A percentile compares a stretch with the other conserved stretches of the same genome.
These are phyloP conservation scores for Acrocephalus scirpaceus DNA, from an alignment of 2,797 vertebrate species.

Conservation along the genomic window DNA sequence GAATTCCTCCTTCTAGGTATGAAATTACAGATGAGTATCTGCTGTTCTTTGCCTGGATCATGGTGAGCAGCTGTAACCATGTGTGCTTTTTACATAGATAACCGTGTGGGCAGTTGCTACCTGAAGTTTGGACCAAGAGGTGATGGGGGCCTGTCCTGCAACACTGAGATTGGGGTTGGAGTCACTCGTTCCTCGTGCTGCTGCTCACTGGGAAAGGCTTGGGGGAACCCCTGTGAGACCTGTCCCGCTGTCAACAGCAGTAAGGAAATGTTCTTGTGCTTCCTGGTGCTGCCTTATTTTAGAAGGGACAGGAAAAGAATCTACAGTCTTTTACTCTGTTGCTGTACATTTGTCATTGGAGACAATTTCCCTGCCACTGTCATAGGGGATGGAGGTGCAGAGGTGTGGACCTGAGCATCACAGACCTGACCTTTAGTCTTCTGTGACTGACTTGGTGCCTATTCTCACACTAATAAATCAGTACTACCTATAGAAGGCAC, in stretches of 20 bases:
- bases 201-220: conserved; percentile 83
- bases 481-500: background rate
- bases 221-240: conserved; percentile 85
- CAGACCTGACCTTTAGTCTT: background rate
- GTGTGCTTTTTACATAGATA: conserved; percentile 68
- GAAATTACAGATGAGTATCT: background rate
- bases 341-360: background rate
- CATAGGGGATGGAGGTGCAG: background rate
- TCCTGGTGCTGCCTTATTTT: background rate
- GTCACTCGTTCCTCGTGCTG: conserved; percentile 86
- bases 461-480: background rate
- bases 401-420: background rate
- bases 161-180: conserved; percentile 83
- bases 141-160: conserved; percentile 79
- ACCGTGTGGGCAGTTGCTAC: conserved; percentile 83
- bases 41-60: background rate
- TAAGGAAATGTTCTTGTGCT: conserved; percentile 66
- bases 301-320: background rate
- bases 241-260: conserved; percentile 84
- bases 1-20: background rate
- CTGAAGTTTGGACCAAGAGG: conserved; percentile 78
- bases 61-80: background rate
- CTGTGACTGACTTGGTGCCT: background rate
- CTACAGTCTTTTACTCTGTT: background rate
- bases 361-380: background rate